Conservation (phyloP, 2,888 invertebrate species). For the Stenodera caucasica region DNA sequence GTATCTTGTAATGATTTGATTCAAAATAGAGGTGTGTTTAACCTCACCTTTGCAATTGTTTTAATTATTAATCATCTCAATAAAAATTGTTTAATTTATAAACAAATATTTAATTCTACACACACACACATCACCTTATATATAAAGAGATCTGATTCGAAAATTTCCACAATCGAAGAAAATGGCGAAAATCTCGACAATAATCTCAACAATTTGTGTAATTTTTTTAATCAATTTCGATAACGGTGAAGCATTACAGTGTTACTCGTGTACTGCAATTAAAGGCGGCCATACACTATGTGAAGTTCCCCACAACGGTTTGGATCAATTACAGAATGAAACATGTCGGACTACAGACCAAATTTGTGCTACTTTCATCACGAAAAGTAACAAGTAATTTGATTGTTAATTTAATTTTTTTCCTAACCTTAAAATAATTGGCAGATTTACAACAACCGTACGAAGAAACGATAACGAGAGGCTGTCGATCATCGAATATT, state of each 20-base stretch:
- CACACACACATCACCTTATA: too few species aligned
- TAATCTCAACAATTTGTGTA: too few species aligned
- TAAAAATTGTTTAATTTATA: too few species aligned
- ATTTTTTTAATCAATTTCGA: not conserved
- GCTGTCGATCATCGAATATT: not conserved
- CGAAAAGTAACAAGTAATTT: not conserved
- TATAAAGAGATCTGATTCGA: too few species aligned
- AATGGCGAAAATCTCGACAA: too few species aligned
- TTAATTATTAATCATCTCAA: too few species aligned
- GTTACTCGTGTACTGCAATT: not conserved
- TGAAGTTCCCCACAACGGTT: not conserved
- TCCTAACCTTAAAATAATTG: not conserved
- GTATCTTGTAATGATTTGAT: too few species aligned
- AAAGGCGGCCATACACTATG: not conserved
- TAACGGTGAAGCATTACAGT: not conserved
- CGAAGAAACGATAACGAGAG: not conserved
- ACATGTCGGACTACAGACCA: not conserved
- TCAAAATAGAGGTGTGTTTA: too few species aligned
- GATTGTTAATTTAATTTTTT: not conserved
- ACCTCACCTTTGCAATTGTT: too few species aligned
- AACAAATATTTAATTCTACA: too few species aligned
- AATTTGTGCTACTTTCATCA: not conserved
- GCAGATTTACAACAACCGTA: not conserved
- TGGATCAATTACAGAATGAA: not conserved
- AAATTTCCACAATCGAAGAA: too few species aligned